These are phyloP conservation scores for Macrotis lagotis DNA, from an alignment of 2,113 vertebrate genomes.

Conservation along the genomic window DNA sequence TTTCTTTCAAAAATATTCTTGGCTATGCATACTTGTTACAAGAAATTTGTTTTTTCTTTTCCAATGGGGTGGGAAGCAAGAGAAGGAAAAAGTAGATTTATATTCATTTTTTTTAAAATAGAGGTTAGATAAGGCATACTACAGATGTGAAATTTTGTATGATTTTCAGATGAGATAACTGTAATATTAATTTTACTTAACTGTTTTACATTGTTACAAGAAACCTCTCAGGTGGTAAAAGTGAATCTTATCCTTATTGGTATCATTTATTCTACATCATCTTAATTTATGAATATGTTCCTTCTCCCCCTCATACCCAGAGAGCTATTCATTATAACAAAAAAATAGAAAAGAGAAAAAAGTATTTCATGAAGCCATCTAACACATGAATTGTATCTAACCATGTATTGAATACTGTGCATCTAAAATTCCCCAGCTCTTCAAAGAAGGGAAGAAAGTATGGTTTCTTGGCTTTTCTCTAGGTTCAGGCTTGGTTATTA, in stretches of 20 bases:
- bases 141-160: not conserved
- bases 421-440: not conserved
- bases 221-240: not conserved
- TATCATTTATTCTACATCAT: not conserved
- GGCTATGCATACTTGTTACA: not conserved
- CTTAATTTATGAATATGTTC: not conserved
- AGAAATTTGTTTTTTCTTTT: not conserved
- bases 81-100: not conserved
- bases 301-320: not conserved
- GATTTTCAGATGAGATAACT: too few species aligned
- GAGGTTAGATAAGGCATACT: not conserved
- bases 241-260: not conserved
- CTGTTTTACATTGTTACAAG: too few species aligned
- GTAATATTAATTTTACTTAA: too few species aligned
- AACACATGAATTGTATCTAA: not conserved
- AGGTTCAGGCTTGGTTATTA: not conserved
- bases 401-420: not conserved
- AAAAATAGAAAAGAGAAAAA: not conserved
- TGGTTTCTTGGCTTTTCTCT: not conserved
- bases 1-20: not conserved
- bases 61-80: not conserved
- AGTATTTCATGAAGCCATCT: not conserved
- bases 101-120: not conserved
- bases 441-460: not conserved
- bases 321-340: not conserved